These are phyloP conservation scores for Chroicocephalus ridibundus DNA, from an alignment of 2,113 vertebrate species.

Conservation along the genomic window DNA sequence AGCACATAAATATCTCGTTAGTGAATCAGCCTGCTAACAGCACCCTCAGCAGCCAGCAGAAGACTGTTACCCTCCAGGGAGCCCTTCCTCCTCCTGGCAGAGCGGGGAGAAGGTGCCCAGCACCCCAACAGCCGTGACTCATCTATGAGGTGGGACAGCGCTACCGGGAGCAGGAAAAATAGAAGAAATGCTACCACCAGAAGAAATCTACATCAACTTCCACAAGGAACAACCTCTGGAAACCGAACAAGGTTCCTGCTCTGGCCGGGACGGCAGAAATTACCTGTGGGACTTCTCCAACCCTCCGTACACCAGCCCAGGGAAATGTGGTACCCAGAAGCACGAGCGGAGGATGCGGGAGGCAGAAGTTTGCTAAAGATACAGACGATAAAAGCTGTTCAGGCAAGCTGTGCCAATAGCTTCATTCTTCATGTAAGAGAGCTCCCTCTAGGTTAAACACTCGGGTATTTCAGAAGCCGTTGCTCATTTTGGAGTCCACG, in stretches of 20 bases:
- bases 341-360: background rate
- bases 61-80: background rate
- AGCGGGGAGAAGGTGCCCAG: background rate
- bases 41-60: slow-evolving; percentile 60
- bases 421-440: slow-evolving; percentile 53
- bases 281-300: background rate
- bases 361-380: background rate
- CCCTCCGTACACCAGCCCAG: background rate
- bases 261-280: background rate
- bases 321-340: background rate
- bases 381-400: background rate
- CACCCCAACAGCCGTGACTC: background rate
- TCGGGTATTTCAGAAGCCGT: slow-evolving; percentile 64
- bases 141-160: background rate
- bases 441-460: slow-evolving; percentile 69
- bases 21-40: slow-evolving; percentile 54
- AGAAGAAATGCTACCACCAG: background rate
- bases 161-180: background rate
- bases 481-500: background rate
- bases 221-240: background rate
- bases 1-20: slow-evolving; percentile 36
- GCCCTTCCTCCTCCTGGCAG: background rate
- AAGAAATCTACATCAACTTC: background rate
- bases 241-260: fast-evolving
- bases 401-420: background rate